Conservation (phyloP, 1,140 invertebrate species). For the Druon quercuslanigerum region DNA sequence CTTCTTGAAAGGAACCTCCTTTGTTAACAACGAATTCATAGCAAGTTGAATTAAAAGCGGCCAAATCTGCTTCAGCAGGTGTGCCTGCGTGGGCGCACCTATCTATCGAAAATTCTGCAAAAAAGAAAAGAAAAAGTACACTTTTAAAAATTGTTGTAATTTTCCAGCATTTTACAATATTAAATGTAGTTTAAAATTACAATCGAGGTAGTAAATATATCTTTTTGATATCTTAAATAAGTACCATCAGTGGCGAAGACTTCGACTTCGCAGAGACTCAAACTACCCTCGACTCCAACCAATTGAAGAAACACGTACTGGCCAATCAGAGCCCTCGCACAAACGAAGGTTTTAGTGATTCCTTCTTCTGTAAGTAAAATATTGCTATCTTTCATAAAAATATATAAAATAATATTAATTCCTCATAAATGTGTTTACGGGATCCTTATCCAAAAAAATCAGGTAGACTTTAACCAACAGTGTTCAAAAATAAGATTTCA, state of each 20-base stretch:
- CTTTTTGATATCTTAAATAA: slow-evolving; percentile 28
- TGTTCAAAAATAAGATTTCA: too few relatives aligned
- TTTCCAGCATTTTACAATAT: too few relatives aligned
- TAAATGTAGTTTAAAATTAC: too few relatives aligned
- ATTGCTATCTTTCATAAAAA: slow-evolving; percentile 37
- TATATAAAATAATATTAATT: slow-evolving; percentile 31
- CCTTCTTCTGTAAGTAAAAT: slow-evolving; percentile 85
- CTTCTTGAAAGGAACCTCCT: slow-evolving; percentile 88
- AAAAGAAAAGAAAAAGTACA: slow-evolving; percentile 37
- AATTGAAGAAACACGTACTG: slow-evolving; percentile 92
- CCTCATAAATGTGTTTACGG: too few relatives aligned
- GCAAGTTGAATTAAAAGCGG: slow-evolving; percentile 89
- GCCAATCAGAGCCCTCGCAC: slow-evolving; percentile 88
- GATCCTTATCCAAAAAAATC: too few relatives aligned
- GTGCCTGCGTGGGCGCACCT: slow-evolving; percentile 83
- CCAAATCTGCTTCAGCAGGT: slow-evolving; percentile 84
- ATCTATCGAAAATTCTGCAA: slow-evolving; percentile 87
- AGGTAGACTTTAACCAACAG: too few relatives aligned
- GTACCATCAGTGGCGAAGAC: slow-evolving; percentile 92
- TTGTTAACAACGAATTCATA: slow-evolving; percentile 90
- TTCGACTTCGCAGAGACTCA: slow-evolving; percentile 93
- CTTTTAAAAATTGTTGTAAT: too few relatives aligned
- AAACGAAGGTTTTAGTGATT: slow-evolving; percentile 91
- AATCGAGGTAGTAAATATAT: neutral
- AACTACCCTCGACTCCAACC: slow-evolving; percentile 91